Percentiles rank a stretch among this genome's conserved stretches.
Conservation (phyloP, 2,888 invertebrate genomes). For the Drosophila nr. perissopoda region DNA sequence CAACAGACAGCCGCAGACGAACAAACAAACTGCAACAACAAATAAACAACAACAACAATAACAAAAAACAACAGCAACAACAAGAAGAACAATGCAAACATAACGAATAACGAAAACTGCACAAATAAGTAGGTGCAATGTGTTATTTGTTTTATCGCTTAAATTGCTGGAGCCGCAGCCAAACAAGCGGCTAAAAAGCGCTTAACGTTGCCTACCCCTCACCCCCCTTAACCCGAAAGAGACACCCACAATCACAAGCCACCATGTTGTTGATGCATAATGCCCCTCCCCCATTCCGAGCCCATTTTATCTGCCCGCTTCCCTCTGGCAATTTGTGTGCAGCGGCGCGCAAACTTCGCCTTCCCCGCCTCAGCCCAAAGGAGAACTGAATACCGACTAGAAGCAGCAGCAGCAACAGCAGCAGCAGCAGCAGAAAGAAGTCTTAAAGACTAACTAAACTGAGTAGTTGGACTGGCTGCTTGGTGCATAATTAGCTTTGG, state of each 20-base stretch:
- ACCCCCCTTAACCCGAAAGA: background rate
- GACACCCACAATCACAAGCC: conserved; percentile 32
- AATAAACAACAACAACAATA: conserved; percentile 6
- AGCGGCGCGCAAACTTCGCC: conserved; percentile 62
- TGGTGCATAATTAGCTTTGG: conserved; percentile 53
- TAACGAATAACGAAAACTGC: conserved; percentile 44
- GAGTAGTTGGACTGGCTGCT: conserved; percentile 35
- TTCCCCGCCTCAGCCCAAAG: conserved; percentile 16
- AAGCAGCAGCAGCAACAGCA: background rate
- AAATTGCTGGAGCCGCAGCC: conserved; percentile 65
- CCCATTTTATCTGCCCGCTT: background rate
- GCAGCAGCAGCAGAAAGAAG: conserved; percentile 1
- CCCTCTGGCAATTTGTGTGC: conserved; percentile 62
- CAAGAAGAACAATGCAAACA: conserved; percentile 45
- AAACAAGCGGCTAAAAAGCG: conserved; percentile 79
- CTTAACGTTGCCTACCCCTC: conserved; percentile 61
- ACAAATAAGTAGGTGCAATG: conserved; percentile 79
- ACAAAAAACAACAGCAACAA: conserved; percentile 30
- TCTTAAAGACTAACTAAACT: conserved; percentile 8
- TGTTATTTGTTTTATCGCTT: conserved; percentile 79
- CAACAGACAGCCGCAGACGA: conserved; percentile 49
- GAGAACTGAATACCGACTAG: background rate
- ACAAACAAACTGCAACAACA: conserved; percentile 46
- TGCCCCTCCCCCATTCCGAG: background rate
- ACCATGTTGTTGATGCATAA: conserved; percentile 14